phyloP scores from a whole-genome alignment of 2,888 invertebrate species.

The Bhutanitis thaidina region DNA sequence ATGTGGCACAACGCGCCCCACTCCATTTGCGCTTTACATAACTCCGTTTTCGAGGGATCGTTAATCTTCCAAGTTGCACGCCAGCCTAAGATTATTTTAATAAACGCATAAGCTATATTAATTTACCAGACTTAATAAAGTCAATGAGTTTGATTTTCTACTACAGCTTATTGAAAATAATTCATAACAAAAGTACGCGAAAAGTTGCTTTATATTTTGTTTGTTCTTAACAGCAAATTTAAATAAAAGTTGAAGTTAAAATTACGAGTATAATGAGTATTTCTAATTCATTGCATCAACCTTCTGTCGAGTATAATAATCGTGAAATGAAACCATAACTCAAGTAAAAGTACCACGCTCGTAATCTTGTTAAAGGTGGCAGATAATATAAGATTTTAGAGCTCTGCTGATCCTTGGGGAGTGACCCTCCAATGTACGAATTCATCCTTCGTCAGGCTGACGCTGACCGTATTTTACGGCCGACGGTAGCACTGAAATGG shows the following conservation, averaged over 20 bases:
- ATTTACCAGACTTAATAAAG: slow-evolving; percentile 67
- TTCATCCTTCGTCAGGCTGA: slow-evolving; percentile 59
- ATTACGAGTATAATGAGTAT: neutral
- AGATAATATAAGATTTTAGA: slow-evolving; percentile 54
- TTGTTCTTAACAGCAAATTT: no score
- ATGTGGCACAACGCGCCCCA: slow-evolving; percentile 61
- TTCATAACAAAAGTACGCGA: no score
- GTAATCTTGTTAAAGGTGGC: slow-evolving; percentile 57
- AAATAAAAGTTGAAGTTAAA: no score
- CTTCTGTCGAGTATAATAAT: slow-evolving; percentile 36
- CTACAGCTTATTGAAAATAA: neutral
- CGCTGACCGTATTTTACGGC: slow-evolving; percentile 51
- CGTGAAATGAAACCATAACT: slow-evolving; percentile 58
- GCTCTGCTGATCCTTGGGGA: slow-evolving; percentile 46
- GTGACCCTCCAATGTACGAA: slow-evolving; percentile 54
- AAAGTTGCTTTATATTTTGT: no score
- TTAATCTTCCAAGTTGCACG: slow-evolving; percentile 78
- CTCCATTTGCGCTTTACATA: slow-evolving; percentile 77
- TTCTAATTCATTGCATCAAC: slow-evolving; percentile 4
- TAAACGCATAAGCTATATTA: slow-evolving; percentile 71
- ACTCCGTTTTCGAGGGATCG: slow-evolving; percentile 76
- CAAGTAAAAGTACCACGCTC: slow-evolving; percentile 50
- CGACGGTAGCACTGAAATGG: slow-evolving; percentile 40
- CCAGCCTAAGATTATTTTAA: slow-evolving; percentile 76
- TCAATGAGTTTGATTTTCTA: slow-evolving; percentile 22